Evolutionary conservation across 2,113 vertebrate species (phyloP).

Genomic region (Sardina pilchardus): DNA sequence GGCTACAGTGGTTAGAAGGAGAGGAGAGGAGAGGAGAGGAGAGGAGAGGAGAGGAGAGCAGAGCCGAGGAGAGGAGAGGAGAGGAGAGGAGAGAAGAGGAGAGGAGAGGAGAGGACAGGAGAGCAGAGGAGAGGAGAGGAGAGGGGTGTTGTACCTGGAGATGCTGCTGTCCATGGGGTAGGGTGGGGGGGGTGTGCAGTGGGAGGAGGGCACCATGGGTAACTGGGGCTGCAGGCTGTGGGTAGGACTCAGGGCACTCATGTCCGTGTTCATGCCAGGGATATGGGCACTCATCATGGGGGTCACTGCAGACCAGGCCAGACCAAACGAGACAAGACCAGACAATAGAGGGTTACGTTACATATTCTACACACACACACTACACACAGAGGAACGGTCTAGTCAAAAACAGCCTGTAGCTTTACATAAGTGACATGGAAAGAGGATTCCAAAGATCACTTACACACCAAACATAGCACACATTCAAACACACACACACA

Average conservation of each 20-base stretch:
- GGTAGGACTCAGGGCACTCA: conserved; percentile 95
- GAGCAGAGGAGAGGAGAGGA: background rate
- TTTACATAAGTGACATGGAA: background rate
- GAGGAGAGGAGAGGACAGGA: background rate
- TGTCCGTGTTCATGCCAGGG: conserved; percentile 88
- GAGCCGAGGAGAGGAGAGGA: background rate
- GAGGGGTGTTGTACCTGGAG: conserved; percentile 81
- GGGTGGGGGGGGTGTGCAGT: conserved; percentile 97
- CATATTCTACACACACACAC: too few relatives aligned
- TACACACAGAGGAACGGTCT: too few relatives aligned
- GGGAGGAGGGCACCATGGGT: conserved; percentile 94
- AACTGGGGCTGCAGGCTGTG: conserved; percentile 90
- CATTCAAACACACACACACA: background rate
- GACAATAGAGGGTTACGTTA: conserved; percentile 48
- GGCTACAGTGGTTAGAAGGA: background rate
- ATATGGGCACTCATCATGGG: conserved; percentile 95
- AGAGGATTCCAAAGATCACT: background rate
- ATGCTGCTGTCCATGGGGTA: conserved; percentile 99
- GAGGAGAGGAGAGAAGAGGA: background rate
- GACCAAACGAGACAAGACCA: conserved; percentile 55
- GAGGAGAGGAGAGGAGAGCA: background rate
- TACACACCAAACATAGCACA: background rate
- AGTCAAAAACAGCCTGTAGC: background rate
- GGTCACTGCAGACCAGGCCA: conserved; percentile 82
- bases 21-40: background rate